Evolutionary conservation across 2,888 invertebrate species (phyloP), one percentile per base, ranked within the genome.

Genomic region (Perizoma affinitatum): DNA sequence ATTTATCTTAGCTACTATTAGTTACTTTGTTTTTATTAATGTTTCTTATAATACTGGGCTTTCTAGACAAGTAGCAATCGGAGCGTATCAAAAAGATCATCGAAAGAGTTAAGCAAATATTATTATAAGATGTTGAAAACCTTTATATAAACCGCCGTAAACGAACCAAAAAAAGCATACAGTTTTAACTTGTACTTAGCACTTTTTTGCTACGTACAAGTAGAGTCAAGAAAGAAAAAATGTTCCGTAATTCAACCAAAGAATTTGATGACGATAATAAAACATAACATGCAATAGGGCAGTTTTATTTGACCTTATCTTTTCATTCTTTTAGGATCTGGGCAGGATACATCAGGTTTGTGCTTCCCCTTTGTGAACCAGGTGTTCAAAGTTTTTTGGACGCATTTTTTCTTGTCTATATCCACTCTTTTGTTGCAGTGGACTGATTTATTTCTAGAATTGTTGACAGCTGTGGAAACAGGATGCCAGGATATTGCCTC

Each of bases 391-490:
- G 93, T 85, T 72, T 86, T 90, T 79, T 93, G 90, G 66, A 82
- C 50, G 44, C 41, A 75, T 64, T 78, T 78, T 68, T 85, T 87
- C 50, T 83, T 79, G 56, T 80, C 76, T 8, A 72, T 53, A 42
- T 69, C 55, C 43, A 90, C 68, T 41, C 89, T 93, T 69, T 93
- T 94, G 72, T 94, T 94, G 68, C 95, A 95, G 59, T 93, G 85
- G 0, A 82, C 75, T 36, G 89, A 90, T 83, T 97, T 96, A 78
- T 96, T 94, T 58, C 94, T 91, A 0, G 96, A 94, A 78, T 95
- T 96, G 75, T 96, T 96, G 0, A 97, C 96, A 47, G 89, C 74
- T 46, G 93, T 94, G 0, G 96, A 94, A 0, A 97, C 96, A 57
- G 94, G 94, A 82, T 97, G 94, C 95, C 95, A 96, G 34, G 86